Evolutionary conservation across 2,113 vertebrate genomes (phyloP).

Genomic region (Pygoscelis adeliae): DNA sequence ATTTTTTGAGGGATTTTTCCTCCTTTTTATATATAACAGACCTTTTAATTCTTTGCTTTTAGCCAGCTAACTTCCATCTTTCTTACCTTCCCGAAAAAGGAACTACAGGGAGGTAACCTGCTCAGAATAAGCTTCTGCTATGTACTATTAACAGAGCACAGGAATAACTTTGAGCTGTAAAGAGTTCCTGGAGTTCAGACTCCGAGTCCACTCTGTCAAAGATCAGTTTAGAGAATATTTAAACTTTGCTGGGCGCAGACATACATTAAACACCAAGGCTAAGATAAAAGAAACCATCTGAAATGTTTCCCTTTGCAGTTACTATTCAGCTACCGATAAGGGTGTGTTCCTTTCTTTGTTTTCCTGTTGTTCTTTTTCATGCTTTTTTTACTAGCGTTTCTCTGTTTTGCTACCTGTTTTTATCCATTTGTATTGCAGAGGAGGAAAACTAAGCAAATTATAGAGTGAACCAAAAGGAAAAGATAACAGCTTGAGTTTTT

Average conservation of each 20-base stretch:
- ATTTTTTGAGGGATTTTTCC: background rate
- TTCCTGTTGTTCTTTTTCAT: background rate
- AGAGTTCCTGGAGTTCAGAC: background rate
- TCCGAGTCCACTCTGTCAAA: background rate
- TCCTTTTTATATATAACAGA: background rate
- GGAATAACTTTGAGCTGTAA: background rate
- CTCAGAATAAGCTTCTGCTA: background rate
- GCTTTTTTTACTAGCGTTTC: background rate
- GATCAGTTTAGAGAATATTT: background rate
- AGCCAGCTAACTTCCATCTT: background rate
- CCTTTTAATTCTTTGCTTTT: background rate
- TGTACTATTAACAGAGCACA: background rate
- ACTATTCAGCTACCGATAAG: background rate
- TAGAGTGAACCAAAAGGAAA: background rate
- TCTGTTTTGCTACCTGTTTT: background rate
- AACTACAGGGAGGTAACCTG: background rate
- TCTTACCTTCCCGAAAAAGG: background rate
- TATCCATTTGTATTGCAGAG: background rate
- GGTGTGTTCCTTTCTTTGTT: background rate
- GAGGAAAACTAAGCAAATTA: background rate
- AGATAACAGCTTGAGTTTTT: background rate
- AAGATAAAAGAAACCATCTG: background rate
- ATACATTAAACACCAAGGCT: background rate
- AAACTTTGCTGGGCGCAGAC: background rate
- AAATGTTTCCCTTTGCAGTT: background rate